phyloP scores from a whole-genome alignment of 2,797 vertebrate species.

The Alexandromys oeconomus region DNA sequence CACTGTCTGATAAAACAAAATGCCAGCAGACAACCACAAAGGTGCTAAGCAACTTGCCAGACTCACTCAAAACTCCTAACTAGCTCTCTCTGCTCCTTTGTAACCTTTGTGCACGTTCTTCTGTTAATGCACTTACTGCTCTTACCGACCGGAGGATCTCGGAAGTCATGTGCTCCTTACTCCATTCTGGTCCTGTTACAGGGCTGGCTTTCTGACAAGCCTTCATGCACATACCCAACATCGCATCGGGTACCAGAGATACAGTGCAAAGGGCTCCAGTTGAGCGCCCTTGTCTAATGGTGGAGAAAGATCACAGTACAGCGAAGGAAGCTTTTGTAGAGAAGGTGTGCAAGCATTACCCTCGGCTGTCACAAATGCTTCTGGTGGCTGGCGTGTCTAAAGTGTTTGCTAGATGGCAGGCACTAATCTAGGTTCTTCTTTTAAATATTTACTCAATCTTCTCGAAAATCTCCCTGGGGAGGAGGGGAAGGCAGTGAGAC shows the following conservation, averaged over 20 bases:
- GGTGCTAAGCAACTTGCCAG: not conserved
- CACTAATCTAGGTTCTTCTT: slow-evolving; percentile 5
- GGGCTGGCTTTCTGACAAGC: not conserved
- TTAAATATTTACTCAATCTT: slow-evolving; percentile 29
- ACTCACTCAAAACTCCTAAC: not conserved
- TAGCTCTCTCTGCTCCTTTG: not conserved
- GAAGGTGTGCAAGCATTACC: not conserved
- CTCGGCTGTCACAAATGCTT: not conserved
- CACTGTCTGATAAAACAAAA: not conserved
- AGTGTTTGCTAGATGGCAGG: not conserved
- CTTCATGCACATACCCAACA: not conserved
- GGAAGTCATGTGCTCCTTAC: not conserved
- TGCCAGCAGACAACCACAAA: too few relatives aligned
- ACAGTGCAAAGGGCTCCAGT: not conserved
- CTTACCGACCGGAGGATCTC: not conserved
- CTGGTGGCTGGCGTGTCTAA: slow-evolving; percentile 5
- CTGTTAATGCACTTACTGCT: not conserved
- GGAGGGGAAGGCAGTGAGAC: not conserved
- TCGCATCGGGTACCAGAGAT: not conserved
- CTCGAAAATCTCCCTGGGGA: not conserved
- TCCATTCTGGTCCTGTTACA: not conserved
- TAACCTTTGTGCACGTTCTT: not conserved
- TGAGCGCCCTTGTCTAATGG: not conserved
- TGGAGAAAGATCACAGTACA: not conserved
- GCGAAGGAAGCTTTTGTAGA: not conserved